Percentiles rank a stretch among this genome's conserved stretches.
These are phyloP conservation scores for Melospiza georgiana DNA, from an alignment of 2,113 vertebrate species.

Conservation along the genomic window DNA sequence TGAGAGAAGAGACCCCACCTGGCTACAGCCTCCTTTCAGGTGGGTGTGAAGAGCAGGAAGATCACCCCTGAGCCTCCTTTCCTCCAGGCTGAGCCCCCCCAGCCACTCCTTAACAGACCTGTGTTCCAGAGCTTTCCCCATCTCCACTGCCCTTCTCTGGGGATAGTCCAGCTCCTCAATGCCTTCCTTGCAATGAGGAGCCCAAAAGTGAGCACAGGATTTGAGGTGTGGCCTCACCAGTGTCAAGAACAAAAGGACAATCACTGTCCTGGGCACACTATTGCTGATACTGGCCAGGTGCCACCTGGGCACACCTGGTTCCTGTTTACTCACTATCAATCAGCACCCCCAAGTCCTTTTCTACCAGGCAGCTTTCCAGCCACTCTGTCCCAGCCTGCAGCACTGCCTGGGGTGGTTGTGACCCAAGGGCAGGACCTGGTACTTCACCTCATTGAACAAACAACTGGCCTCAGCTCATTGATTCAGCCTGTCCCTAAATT, in stretches of 20 bases:
- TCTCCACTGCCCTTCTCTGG: background rate
- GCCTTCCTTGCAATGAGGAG: background rate
- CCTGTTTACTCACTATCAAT: accelerated
- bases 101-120: background rate
- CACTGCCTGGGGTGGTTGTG: accelerated
- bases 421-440: accelerated
- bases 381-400: background rate
- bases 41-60: accelerated
- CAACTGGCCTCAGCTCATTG: accelerated
- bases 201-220: background rate
- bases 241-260: accelerated
- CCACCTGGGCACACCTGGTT: background rate
- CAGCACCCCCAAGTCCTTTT: background rate
- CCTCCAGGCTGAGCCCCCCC: background rate
- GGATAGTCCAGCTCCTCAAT: accelerated
- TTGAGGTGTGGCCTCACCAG: background rate
- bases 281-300: background rate
- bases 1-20: background rate
- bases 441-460: background rate
- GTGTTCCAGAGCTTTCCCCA: background rate
- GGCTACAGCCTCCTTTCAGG: background rate
- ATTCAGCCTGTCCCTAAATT: background rate
- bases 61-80: background rate
- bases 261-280: background rate
- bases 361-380: accelerated